Base-by-base conservation (phyloP, 2,888 invertebrate genomes). In the Patella caerulea region DNA sequence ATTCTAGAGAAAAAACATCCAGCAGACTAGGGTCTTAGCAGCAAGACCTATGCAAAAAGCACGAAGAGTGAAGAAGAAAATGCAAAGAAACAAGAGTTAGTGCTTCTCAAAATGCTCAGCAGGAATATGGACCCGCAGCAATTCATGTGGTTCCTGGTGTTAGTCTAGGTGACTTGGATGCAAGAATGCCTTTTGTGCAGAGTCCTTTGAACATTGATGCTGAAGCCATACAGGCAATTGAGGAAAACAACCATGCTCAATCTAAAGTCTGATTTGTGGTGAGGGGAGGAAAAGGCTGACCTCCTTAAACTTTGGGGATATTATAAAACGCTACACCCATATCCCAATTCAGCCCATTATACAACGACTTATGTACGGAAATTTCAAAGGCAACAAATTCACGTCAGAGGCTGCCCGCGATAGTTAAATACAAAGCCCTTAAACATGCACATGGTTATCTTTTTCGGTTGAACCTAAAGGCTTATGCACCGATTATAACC, bases 271-370 rank as follows among this genome's bases (percentile, higher is more conserved):
- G 72, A 76, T 3, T 19, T 72, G 9, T 81, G 78, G 17, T 12
- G 77, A 81, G 73, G 34, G 77, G 71, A 19, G 72, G 12, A 65
- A 76, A 34, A 45, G 77, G 24, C 45, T 79, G 1, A 81, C 81
- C 2, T 73, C 72, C 34, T 77, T 77, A 7, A 77, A 79, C 65
- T 81, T 79, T 73, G 79, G 77, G 53, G 74, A 77, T 65, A 71
- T 81, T 3, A 69, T 80, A 12, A 12, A 9, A 4, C 52, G 77
- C n/a, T 17, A 71, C 24, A 12, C 71, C 1, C 70, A 12, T n/a
- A 78, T 71, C 24, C 15, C 29, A 12, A n/a, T 74, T 12, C 45
- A 12, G 2, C 15, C 34, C 55, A 17, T 73, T 45, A 71, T 75
- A 3, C 17, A 14, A 19, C 14, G 19, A 3, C 19, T 71, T 29